Conservation (phyloP, 2,113 vertebrate genomes). For the Heterochromis multidens region DNA sequence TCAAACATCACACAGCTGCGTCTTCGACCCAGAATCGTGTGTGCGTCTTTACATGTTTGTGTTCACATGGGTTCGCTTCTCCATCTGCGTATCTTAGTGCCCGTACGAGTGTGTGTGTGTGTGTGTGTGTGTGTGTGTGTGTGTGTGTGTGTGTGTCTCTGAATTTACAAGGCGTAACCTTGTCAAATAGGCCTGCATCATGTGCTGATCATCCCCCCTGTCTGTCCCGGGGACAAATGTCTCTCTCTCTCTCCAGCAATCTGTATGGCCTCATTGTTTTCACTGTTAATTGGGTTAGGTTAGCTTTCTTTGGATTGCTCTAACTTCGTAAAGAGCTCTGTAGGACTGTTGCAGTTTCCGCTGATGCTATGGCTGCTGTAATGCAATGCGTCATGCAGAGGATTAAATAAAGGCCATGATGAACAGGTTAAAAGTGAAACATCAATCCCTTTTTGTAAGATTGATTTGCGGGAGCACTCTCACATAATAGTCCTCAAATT, state of each 20-base stretch:
- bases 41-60: background rate
- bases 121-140: background rate
- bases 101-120: background rate
- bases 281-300: slow-evolving; percentile 22
- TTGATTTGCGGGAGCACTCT: background rate
- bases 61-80: background rate
- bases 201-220: slow-evolving; percentile 65
- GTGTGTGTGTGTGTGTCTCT: slow-evolving; percentile 5
- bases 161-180: slow-evolving; percentile 37
- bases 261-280: slow-evolving; percentile 51
- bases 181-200: slow-evolving; percentile 60
- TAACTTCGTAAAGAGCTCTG: background rate
- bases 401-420: background rate
- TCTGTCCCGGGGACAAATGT: slow-evolving; percentile 38
- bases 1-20: slow-evolving; percentile 21
- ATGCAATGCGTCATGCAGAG: background rate
- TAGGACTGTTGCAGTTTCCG: background rate
- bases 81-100: background rate
- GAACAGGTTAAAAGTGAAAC: background rate
- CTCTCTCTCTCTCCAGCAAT: background rate
- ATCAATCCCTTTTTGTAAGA: background rate
- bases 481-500: background rate
- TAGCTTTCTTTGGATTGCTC: slow-evolving; percentile 1
- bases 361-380: background rate
- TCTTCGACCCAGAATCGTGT: background rate